Evolutionary conservation across 2,888 invertebrate genomes (phyloP).

Genomic region (Ectemnius lituratus): DNA sequence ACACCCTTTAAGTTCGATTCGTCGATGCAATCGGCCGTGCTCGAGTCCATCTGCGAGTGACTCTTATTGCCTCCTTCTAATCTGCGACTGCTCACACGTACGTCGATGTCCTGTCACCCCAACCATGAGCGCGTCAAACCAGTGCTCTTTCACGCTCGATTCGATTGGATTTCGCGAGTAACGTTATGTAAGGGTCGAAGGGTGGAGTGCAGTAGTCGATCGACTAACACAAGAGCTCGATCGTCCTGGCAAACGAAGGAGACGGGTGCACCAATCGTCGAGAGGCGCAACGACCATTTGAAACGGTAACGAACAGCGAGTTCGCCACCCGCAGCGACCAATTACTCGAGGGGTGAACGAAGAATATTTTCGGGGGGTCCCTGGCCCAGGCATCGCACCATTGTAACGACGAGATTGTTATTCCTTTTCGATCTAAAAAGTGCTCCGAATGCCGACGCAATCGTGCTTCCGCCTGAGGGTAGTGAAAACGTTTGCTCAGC

Average conservation of each 20-base stretch:
- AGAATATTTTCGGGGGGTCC: conserved; percentile 43
- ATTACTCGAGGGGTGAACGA: conserved; percentile 49
- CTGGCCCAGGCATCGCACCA: conserved; percentile 15
- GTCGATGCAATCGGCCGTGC: conserved; percentile 23
- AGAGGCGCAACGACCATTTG: conserved; percentile 56
- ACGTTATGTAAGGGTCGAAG: conserved; percentile 35
- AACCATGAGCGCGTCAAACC: background rate
- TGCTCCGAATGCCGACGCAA: conserved; percentile 48
- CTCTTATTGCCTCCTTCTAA: conserved; percentile 64
- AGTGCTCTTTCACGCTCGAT: conserved; percentile 25
- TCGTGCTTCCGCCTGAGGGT: conserved; percentile 46
- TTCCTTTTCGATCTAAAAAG: conserved; percentile 49
- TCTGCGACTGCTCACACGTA: conserved; percentile 61
- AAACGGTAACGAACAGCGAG: conserved; percentile 55
- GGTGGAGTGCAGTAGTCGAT: background rate
- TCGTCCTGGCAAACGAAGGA: conserved; percentile 36
- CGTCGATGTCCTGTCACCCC: conserved; percentile 21
- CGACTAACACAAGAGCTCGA: background rate
- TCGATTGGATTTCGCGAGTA: conserved; percentile 41
- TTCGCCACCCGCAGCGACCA: conserved; percentile 57
- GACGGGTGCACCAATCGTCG: conserved; percentile 51
- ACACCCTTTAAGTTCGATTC: conserved; percentile 8
- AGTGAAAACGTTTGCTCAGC: conserved; percentile 50
- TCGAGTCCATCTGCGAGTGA: conserved; percentile 38
- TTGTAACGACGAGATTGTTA: conserved; percentile 53